These are phyloP conservation scores for Dicentrarchus labrax DNA, from an alignment of 2,113 vertebrate genomes.

Conservation along the genomic window DNA sequence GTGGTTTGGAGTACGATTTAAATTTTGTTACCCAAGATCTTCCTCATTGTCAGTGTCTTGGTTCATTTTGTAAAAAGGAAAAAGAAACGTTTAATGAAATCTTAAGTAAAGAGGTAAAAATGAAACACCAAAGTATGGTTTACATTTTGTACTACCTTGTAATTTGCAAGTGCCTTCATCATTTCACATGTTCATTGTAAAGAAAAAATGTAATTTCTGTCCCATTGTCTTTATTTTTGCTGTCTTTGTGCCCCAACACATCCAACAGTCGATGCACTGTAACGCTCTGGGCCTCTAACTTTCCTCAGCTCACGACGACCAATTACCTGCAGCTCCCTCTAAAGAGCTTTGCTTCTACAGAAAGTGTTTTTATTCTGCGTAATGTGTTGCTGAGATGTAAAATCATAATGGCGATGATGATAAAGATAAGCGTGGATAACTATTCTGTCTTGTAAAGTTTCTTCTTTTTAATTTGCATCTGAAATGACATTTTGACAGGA, in stretches of 20 bases:
- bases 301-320: slow-evolving; percentile 17
- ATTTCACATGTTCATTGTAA: slow-evolving; percentile 56
- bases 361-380: slow-evolving; percentile 74
- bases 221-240: slow-evolving; percentile 33
- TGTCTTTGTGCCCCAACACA: slow-evolving; percentile 20
- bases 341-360: slow-evolving; percentile 48
- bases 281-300: slow-evolving; percentile 13
- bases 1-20: slow-evolving; percentile 40
- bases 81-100: slow-evolving; percentile 13
- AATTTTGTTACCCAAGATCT: slow-evolving; percentile 36
- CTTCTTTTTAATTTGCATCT: slow-evolving; percentile 13
- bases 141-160: slow-evolving; percentile 50
- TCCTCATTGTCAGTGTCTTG: slow-evolving; percentile 32
- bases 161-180: slow-evolving; percentile 71
- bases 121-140: slow-evolving; percentile 66
- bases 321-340: slow-evolving; percentile 35
- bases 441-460: not conserved
- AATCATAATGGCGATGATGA: slow-evolving; percentile 54
- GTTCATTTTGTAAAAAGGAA: slow-evolving; percentile 20
- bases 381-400: slow-evolving; percentile 73
- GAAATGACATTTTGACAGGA: not conserved
- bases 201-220: slow-evolving; percentile 18
- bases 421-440: slow-evolving; percentile 72
- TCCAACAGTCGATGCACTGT: slow-evolving; percentile 32
- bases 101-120: slow-evolving; percentile 39